Evolutionary conservation across 2,888 invertebrate species (phyloP), one percentile per base, ranked within the genome.

Genomic region (Tromatobia lineatoria): DNA sequence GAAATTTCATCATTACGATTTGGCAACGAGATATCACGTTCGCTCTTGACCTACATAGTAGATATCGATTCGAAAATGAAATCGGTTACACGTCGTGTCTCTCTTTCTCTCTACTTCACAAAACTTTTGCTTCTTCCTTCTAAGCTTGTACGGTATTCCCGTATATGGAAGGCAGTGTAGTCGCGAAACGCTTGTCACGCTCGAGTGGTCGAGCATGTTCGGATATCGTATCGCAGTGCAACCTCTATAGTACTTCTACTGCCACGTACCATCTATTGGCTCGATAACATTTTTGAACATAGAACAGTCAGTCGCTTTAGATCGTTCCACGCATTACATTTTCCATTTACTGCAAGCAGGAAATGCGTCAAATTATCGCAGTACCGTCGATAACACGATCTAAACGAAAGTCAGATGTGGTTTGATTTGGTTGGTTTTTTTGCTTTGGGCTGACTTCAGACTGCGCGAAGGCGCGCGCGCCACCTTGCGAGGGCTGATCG

Each of bases 31-130:
- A 57, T 66, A 66, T 79, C 45, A 47, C 38, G 61, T 61, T 34
- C 73, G 77, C 64, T 84, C 86, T 86, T 84, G 86, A 84, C 86
- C 86, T 66, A 80, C 29, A 84, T 86, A 61, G 61, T 25, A 11
- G 34, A 45, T 73, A 73, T 73, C 73, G 79, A 67, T 80, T 38
- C 25, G 64, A 67, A 74, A 78, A 78, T 64, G 54, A 78, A 78
- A 84, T 84, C 64, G 74, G 23, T 57, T 29, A 20, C 34, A 71
- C 77, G 45, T 67, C 47, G 15, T 15, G 25, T 47, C 25, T 3
- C 59, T 20, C 50, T 54, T 45, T 34, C 25, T 29, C 29, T 38
- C 25, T 23, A 54, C 70, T 70, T 25, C 7, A 1, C 52, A 25
- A n/a, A n/a, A 77, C 47, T 57, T 82, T 71, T 69, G n/a, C 61